phyloP scores from a whole-genome alignment of 2,797 vertebrate species.

The Pampus argenteus region DNA sequence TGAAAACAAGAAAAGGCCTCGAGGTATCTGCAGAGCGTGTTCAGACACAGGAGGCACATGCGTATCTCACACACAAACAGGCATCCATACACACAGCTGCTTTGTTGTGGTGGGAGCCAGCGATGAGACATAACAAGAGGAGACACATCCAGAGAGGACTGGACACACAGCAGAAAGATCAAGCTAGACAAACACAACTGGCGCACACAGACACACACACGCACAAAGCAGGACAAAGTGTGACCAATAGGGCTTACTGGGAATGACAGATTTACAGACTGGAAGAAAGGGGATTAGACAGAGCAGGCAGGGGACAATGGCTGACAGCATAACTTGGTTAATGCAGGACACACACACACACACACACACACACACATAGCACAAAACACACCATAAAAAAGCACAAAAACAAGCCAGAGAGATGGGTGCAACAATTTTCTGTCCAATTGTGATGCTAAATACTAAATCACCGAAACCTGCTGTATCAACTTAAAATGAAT shows the following conservation, averaged over 20 bases:
- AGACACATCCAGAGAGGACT: conserved; percentile 60
- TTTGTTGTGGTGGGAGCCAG: conserved; percentile 50
- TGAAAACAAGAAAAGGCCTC: conserved; percentile 20
- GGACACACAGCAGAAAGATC: conserved; percentile 50
- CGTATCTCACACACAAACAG: conserved; percentile 24
- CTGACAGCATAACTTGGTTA: conserved; percentile 18
- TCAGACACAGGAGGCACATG: conserved; percentile 31
- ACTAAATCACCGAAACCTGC: neutral
- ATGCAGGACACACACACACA: conserved; percentile 15
- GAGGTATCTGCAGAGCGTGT: conserved; percentile 19
- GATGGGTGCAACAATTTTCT: conserved; percentile 5
- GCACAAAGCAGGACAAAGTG: conserved; percentile 43
- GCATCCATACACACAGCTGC: conserved; percentile 9
- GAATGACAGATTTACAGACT: conserved; percentile 70
- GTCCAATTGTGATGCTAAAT: neutral
- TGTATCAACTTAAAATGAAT: conserved; percentile 12
- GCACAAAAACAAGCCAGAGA: conserved; percentile 37
- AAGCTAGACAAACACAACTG: conserved; percentile 29
- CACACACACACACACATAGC: conserved; percentile 7
- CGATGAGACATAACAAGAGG: conserved; percentile 64
- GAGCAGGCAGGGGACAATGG: conserved; percentile 61
- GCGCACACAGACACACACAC: neutral
- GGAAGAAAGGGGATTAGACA: conserved; percentile 76
- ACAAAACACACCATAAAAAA: conserved; percentile 4
- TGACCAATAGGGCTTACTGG: conserved; percentile 62